Conservation (phyloP, 2,797 vertebrate genomes). For the Melanotaenia parkinsoni region DNA sequence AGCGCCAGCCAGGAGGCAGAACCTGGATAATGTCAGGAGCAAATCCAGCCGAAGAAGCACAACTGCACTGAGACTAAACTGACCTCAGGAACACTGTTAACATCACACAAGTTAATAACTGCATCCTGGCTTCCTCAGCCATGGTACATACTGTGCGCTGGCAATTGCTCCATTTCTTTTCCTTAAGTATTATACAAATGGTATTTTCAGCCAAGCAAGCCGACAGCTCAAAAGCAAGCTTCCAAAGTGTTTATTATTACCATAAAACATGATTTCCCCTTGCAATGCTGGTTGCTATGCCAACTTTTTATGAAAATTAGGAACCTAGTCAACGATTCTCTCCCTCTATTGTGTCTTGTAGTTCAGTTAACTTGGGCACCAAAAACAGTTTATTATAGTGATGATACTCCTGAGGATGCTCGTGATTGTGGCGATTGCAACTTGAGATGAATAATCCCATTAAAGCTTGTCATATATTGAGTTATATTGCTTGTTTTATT, state of each 20-base stretch:
- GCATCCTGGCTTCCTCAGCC: background rate
- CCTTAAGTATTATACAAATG: slow-evolving; percentile 34
- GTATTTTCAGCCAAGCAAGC: slow-evolving; percentile 17
- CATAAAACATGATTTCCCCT: slow-evolving; percentile 45
- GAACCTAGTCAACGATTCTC: slow-evolving; percentile 52
- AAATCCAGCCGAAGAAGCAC: slow-evolving; percentile 21
- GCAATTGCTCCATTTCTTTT: slow-evolving; percentile 22
- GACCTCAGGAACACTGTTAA: slow-evolving; percentile 26
- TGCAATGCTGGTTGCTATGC: slow-evolving; percentile 62
- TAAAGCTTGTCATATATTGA: slow-evolving; percentile 9
- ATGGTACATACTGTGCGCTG: background rate
- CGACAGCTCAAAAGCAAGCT: slow-evolving; percentile 46
- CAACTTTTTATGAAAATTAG: slow-evolving; percentile 54
- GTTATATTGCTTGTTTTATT: slow-evolving; percentile 16
- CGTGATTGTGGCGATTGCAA: slow-evolving; percentile 22
- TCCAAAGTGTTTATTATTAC: slow-evolving; percentile 49
- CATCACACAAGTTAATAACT: slow-evolving; percentile 4
- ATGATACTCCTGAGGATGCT: slow-evolving; percentile 27
- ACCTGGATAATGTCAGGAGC: slow-evolving; percentile 58
- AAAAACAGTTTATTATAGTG: slow-evolving; percentile 45
- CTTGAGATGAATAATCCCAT: slow-evolving; percentile 44
- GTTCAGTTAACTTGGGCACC: slow-evolving; percentile 46
- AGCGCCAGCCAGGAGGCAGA: slow-evolving; percentile 56
- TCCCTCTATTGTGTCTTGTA: slow-evolving; percentile 45
- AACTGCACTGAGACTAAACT: background rate